Base-by-base conservation (phyloP, 2,113 vertebrate genomes). In the Syngnathus floridae region DNA sequence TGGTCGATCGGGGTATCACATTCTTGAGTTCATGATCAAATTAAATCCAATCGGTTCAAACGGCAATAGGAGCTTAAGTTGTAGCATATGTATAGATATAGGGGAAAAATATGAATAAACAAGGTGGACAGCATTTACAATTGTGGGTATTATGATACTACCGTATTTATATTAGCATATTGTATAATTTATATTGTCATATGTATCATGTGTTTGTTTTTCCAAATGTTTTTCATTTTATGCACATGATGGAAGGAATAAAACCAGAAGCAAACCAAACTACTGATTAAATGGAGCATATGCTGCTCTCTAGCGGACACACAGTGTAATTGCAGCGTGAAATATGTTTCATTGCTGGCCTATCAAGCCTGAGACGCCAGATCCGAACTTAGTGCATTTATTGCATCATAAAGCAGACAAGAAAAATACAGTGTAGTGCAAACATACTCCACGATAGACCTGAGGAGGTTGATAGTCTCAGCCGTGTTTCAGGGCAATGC, bases 381-480 rank as follows among this genome's bases (percentile, higher is more conserved):
- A 77, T 67, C 78, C 54, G 68, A 84, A 87, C 68, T 69, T 57
- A 85, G 86, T 90, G 87, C 84, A 87, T 85, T 91, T 90, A 89
- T 89, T 91, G 88, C 89, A 88, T 89, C 71, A 35, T 81, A 87
- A 90, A 90, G 86, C 86, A 86, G 76, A 89, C 75, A 81, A 77
- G 80, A 43, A 84, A 89, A 89, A 82, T 43, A 87, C 82, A 86
- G 64, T 89, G 57, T 60, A 90, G 90, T 92, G 91, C 91, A 91
- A 88, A 86, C 84, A 78, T 82, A 82, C 84, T 74, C 77, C 79
- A 71, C 22, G 12, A 83, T 83, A 77, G 69, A 75, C 80, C 81
- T 66, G 80, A 88, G 83, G 80, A 83, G 77, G 77, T 80, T 82
- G 82, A 86, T 87, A 88, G 83, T 87, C 87, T 84, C 74, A 84